Conservation (phyloP, 2,888 invertebrate species). For the Melanargia galathea region DNA sequence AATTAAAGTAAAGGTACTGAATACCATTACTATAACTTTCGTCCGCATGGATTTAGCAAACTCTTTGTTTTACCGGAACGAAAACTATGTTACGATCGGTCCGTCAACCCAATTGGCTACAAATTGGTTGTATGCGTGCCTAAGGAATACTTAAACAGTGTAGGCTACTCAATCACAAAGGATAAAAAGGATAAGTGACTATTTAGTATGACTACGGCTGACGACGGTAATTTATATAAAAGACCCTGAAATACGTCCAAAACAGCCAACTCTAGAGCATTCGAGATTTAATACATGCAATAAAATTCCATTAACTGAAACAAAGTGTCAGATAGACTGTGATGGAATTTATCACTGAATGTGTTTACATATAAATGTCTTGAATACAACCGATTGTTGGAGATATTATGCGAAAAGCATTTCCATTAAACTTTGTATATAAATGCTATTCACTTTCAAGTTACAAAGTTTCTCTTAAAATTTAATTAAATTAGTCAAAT, state of each 20-base stretch:
- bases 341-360: slow-evolving; percentile 1
- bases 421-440: too few relatives aligned
- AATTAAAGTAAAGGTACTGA: too few relatives aligned
- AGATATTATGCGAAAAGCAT: too few relatives aligned
- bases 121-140: not conserved
- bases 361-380: not conserved
- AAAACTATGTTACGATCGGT: not conserved
- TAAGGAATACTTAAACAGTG: not conserved
- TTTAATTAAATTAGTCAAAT: too few relatives aligned
- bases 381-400: not conserved
- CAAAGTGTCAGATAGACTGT: not conserved
- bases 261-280: not conserved
- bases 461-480: too few relatives aligned
- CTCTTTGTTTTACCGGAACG: not conserved
- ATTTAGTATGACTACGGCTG: not conserved
- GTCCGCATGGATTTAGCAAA: too few relatives aligned
- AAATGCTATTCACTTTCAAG: too few relatives aligned
- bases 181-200: slow-evolving; percentile 3
- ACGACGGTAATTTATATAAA: not conserved
- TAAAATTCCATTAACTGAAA: slow-evolving; percentile 1
- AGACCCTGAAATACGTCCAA: not conserved
- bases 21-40: too few relatives aligned
- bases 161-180: not conserved
- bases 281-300: not conserved
- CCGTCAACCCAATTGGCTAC: not conserved